A percentile compares a stretch with the other conserved stretches of the same genome.
Conservation (phyloP, 1,140 invertebrate genomes). For the Drosophila punjabiensis region DNA sequence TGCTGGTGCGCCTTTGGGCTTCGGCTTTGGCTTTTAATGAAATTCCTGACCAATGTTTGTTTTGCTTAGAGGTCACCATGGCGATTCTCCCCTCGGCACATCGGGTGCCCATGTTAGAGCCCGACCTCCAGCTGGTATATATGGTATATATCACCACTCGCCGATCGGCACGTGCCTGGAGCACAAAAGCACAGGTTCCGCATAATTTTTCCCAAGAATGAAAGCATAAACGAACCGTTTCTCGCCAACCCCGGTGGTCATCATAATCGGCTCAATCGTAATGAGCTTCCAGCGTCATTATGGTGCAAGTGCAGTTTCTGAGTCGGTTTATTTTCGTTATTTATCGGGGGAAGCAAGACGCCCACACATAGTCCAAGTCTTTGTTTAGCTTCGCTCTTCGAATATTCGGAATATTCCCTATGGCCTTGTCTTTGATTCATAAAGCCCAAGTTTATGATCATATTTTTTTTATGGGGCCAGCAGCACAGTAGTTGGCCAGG, state of each 20-base stretch:
- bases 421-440: constrained; percentile 30
- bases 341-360: constrained; percentile 29
- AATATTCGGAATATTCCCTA: constrained; percentile 17
- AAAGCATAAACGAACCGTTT: constrained; percentile 79
- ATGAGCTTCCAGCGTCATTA: constrained; percentile 30
- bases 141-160: constrained; percentile 23
- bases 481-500: constrained; percentile 45
- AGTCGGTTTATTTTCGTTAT: constrained; percentile 65
- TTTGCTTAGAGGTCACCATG: constrained; percentile 73
- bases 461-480: constrained; percentile 38
- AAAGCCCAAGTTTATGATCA: constrained; percentile 27
- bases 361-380: constrained; percentile 50
- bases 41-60: constrained; percentile 81
- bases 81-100: constrained; percentile 37
- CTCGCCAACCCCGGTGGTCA: constrained; percentile 63
- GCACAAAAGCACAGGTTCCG: constrained; percentile 77
- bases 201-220: constrained; percentile 79
- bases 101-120: not conserved
- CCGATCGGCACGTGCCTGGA: constrained; percentile 73
- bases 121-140: constrained; percentile 18
- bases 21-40: constrained; percentile 67
- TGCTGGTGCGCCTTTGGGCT: constrained; percentile 20
- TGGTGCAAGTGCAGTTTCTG: constrained; percentile 56
- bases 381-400: constrained; percentile 43
- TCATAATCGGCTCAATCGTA: constrained; percentile 35